A percentile compares a stretch with the other conserved stretches of the same genome.
Conservation (phyloP, 2,113 vertebrate species). For the Ploceus nigricollis region DNA sequence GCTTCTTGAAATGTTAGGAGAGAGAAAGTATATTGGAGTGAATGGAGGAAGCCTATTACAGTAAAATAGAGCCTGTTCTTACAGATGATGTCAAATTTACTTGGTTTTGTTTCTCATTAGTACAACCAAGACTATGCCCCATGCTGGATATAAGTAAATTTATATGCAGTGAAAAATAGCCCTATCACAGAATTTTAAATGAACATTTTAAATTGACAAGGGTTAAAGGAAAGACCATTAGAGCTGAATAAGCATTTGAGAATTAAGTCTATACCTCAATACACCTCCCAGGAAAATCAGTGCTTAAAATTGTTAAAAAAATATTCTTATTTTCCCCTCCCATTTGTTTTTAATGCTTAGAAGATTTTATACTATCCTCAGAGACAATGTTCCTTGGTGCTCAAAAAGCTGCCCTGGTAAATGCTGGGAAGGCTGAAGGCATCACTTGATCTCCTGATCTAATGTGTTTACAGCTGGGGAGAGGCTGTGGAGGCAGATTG, state of each 20-base stretch:
- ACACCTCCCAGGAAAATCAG: neutral
- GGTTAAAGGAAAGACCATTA: neutral
- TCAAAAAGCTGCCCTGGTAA: neutral
- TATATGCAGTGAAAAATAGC: neutral
- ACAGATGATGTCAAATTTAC: neutral
- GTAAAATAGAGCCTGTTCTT: neutral
- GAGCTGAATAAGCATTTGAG: neutral
- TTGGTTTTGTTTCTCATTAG: neutral
- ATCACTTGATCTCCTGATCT: neutral
- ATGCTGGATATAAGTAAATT: neutral
- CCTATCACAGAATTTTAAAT: neutral
- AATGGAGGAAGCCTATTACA: neutral
- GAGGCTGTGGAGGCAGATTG: neutral
- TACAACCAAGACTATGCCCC: neutral
- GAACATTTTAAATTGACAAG: neutral
- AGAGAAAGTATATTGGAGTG: neutral
- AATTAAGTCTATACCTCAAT: neutral
- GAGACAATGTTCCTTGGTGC: neutral
- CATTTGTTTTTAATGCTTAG: neutral
- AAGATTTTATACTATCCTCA: neutral
- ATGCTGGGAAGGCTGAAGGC: neutral
- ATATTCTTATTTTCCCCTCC: neutral
- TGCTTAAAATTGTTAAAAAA: neutral
- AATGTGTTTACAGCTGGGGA: rapidly evolving
- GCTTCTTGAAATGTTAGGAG: neutral